Percentiles rank a stretch among this genome's conserved stretches.
Evolutionary conservation across 2,888 invertebrate species (phyloP).

Genomic region (Tenthredo distinguenda): DNA sequence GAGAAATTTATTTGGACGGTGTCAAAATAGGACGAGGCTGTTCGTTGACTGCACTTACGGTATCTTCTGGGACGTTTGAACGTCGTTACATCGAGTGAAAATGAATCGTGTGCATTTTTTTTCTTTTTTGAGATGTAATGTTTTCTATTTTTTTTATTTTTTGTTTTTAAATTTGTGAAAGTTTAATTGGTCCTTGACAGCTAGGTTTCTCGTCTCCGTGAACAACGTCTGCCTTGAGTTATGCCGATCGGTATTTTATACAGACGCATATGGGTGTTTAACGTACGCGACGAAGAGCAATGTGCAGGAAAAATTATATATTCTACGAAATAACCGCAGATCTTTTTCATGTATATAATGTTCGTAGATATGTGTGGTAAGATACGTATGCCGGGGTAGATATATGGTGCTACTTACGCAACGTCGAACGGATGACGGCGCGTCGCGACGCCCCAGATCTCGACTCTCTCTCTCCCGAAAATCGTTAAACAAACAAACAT

Average conservation of each 20-base stretch:
- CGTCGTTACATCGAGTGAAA: background rate
- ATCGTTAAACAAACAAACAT: constrained; percentile 52
- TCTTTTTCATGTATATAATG: background rate
- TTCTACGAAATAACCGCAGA: background rate
- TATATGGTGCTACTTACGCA: constrained; percentile 41
- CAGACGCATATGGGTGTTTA: too few species aligned
- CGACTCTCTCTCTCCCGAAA: constrained; percentile 41
- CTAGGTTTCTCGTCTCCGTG: constrained; percentile 2
- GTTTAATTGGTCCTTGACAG: constrained; percentile 10
- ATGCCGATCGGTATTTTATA: background rate
- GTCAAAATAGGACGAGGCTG: too few species aligned
- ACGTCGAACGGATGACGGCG: constrained; percentile 46
- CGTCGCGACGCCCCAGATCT: constrained; percentile 48
- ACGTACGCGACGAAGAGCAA: background rate
- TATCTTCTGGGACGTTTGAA: background rate
- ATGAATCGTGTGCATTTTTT: background rate
- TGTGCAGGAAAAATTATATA: background rate
- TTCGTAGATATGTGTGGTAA: background rate
- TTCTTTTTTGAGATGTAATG: background rate
- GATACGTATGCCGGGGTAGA: background rate
- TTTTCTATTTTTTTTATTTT: background rate
- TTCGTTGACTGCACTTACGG: too few species aligned
- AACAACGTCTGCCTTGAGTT: background rate
- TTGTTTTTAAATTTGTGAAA: background rate
- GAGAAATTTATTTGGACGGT: background rate